Percentiles rank a stretch among this genome's conserved stretches.
These are phyloP conservation scores for Mustela lutreola DNA, from an alignment of 2,113 vertebrate genomes.

Conservation along the genomic window DNA sequence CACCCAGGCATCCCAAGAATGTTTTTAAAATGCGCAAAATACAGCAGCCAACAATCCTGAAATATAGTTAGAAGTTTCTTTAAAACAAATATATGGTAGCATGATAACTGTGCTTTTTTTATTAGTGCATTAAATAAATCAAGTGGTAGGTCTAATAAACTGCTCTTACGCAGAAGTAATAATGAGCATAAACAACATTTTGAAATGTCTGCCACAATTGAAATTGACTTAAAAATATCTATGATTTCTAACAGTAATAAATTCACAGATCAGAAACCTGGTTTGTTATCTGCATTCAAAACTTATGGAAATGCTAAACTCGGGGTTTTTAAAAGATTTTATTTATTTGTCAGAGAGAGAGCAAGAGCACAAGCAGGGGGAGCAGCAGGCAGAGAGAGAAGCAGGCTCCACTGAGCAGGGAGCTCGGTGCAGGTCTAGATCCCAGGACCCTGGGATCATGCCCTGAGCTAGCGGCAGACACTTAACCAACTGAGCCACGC, in stretches of 20 bases:
- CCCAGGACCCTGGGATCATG: background rate
- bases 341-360: background rate
- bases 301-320: slow-evolving; percentile 25
- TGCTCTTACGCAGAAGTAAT: background rate
- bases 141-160: background rate
- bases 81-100: background rate
- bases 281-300: background rate
- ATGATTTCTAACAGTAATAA: background rate
- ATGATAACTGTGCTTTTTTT: background rate
- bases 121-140: background rate
- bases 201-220: background rate
- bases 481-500: background rate
- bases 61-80: background rate
- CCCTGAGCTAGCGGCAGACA: background rate
- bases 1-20: background rate
- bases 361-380: background rate
- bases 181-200: background rate
- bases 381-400: too few relatives aligned
- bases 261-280: background rate
- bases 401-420: too few relatives aligned
- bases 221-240: background rate
- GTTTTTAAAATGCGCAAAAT: background rate
- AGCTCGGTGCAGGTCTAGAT: background rate
- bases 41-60: background rate
- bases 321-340: background rate